Evolutionary conservation across 2,888 invertebrate species (phyloP).

Genomic region (Lithophane semibrunnea): DNA sequence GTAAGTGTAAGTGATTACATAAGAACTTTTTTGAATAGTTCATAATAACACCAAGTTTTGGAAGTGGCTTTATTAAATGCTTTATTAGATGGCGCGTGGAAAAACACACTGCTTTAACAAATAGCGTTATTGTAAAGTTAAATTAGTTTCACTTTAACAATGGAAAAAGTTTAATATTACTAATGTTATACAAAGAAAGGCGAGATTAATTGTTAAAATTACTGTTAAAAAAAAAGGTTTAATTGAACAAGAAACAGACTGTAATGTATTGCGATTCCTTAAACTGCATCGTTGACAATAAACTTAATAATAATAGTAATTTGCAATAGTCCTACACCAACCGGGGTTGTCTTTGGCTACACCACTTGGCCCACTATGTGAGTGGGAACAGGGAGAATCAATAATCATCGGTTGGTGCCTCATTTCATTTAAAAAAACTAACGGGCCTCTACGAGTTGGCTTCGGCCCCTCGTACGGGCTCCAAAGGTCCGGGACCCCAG

Average conservation of each 20-base stretch:
- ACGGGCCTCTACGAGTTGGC: no score
- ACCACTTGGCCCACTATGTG: no score
- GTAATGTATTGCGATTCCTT: not conserved
- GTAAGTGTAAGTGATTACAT: conserved; percentile 60
- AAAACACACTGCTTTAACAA: conserved; percentile 80
- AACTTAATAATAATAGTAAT: no score
- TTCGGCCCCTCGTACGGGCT: no score
- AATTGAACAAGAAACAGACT: not conserved
- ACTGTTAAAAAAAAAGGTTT: conserved; percentile 27
- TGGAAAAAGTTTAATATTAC: conserved; percentile 73
- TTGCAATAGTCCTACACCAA: no score
- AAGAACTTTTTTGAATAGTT: conserved; percentile 74
- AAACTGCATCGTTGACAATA: not conserved
- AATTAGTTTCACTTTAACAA: conserved; percentile 79
- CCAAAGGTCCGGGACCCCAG: no score
- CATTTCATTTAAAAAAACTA: no score
- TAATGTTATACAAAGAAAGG: conserved; percentile 50
- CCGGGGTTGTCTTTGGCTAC: no score
- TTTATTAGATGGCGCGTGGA: conserved; percentile 76
- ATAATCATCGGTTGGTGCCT: no score
- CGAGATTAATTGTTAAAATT: conserved; percentile 51
- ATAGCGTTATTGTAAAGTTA: conserved; percentile 81
- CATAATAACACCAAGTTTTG: conserved; percentile 75
- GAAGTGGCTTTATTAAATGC: conserved; percentile 77
- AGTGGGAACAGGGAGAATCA: no score